Evolutionary conservation across 2,113 vertebrate species (phyloP), one percentile per base, ranked within the genome.

Genomic region (Marmota monax): DNA sequence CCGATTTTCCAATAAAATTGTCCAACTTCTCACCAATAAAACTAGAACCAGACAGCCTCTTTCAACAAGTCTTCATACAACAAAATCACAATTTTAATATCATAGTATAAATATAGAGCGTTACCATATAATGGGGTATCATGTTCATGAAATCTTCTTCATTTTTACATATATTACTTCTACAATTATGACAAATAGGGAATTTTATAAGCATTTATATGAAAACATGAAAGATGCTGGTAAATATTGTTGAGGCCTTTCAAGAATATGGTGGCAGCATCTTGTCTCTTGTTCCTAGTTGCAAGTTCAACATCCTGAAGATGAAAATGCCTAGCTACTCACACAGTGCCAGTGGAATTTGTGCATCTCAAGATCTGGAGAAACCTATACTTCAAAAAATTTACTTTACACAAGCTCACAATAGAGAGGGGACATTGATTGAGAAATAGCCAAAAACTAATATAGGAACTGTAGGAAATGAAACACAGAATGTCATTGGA

Each of bases 101-200:
- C 73, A 63, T 22, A 70, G 42, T 27, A 34, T 37, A 98, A 96
- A 98, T 98, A 96, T 95, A 98, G 2, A 98, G 98, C 67, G 97
- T 98, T 0, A 96, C 98, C 34, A 96, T 97, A 0, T 94, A 97
- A 97, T 99, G 98, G 98, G 98, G 16, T 98, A 99, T 70, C 98
- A 98, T 95, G 99, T 99, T 96, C 99, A 99, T 32, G 99, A 99
- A 88, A 99, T 98, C 94, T 12, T 98, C 94, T 12, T 99, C 99
- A 99, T 99, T 92, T 98, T 99, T 96, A 99, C 99, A 99, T 99
- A 98, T 99, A 99, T 98, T 99, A 99, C 94, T 97, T 99, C 84
- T 98, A 99, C 99, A 99, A 97, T 98, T 99, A 97, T 99, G 99
- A 89, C 98, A 99, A 89, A 99, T 99, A 97, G 99, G 99, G 53